A percentile compares a stretch with the other conserved stretches of the same genome.
phyloP scores from a whole-genome alignment of 2,113 vertebrate species.

The Mesocricetus auratus region DNA sequence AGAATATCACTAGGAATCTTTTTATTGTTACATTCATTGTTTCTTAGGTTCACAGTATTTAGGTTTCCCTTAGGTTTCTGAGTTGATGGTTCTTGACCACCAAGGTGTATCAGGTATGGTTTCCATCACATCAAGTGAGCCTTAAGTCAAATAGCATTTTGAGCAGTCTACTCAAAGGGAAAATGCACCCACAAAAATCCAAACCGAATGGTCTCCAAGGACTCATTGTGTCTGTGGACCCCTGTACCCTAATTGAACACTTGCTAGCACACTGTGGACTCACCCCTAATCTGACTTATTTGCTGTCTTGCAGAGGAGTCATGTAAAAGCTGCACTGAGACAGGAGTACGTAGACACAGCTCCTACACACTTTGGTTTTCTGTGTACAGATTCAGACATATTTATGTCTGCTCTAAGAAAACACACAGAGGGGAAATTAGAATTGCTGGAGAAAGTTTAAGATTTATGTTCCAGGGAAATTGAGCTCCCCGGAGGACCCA shows the following conservation, averaged over 20 bases:
- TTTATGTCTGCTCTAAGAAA: not conserved
- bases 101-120: not conserved
- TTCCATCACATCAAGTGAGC: not conserved
- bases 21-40: not conserved
- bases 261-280: not conserved
- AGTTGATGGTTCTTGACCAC: not conserved
- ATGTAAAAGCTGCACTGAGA: not conserved
- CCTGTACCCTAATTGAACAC: not conserved
- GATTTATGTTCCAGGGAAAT: not conserved
- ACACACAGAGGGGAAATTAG: not conserved
- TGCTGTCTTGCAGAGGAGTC: not conserved
- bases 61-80: not conserved
- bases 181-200: not conserved
- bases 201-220: not conserved
- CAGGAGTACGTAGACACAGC: accelerated
- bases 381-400: not conserved
- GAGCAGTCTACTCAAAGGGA: not conserved
- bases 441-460: not conserved
- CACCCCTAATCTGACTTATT: not conserved
- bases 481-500: not conserved
- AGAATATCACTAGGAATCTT: not conserved
- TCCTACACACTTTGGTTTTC: not conserved
- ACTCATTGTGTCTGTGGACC: not conserved
- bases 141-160: not conserved
- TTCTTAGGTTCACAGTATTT: not conserved